Base-by-base conservation (phyloP, 2,797 vertebrate species). In the Anguilla marmorata region DNA sequence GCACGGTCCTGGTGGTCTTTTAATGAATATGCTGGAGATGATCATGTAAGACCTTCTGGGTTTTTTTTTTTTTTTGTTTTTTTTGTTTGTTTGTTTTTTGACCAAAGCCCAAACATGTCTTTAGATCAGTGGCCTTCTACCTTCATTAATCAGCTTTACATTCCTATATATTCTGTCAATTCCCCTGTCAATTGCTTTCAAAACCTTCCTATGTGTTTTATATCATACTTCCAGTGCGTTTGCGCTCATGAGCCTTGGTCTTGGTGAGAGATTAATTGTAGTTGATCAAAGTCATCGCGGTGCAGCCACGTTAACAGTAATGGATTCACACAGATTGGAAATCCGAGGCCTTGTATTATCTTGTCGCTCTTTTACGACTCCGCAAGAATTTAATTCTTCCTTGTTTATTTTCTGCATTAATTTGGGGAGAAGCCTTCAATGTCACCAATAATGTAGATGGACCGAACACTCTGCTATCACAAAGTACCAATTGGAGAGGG, bases 341-440 rank as follows among this genome's bases (percentile, higher is more conserved):
- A 58, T 14, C 89, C 91, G 89, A 90, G 79, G 90, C 89, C 91
- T 90, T 87, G 88, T 89, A 91, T 95, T 95, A 95, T 95, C 94
- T 95, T 94, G 95, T 95, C 93, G 91, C 92, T 93, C 92, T 91
- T 94, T 94, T 95, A 94, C 89, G 91, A 91, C 89, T 92, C 91
- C 84, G 91, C 88, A 90, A 91, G 91, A 93, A 94, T 94, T 92
- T 94, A 95, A 94, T 95, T 95, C 92, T 89, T 94, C 90, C 92
- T 87, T 93, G 93, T 94, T 94, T 95, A 93, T 93, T 92, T 91
- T 91, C 93, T 89, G 89, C 87, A 87, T 94, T 90, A 91, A 91
- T 94, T 94, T 94, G 94, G 95, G 95, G 95, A 95, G 94, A 96
- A 96, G 95, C 96, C 96, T 96, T 95, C 96, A 96, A 96, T 97